Evolutionary conservation across 2,113 vertebrate genomes (phyloP), one percentile per base, ranked within the genome.

Genomic region (Indicator indicator): DNA sequence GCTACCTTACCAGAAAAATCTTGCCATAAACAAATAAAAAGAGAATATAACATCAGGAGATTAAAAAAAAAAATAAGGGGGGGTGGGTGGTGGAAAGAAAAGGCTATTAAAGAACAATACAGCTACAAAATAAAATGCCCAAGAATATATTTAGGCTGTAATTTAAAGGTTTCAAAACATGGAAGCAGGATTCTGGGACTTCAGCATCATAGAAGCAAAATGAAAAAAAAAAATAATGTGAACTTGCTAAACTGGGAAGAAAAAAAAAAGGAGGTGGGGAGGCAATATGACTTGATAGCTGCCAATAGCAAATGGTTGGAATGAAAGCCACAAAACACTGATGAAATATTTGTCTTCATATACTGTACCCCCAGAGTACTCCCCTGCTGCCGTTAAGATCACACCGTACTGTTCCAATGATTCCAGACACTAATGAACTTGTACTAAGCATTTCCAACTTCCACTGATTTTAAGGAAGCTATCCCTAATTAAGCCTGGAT

Each of bases 141-240:
- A 80, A 67, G 26, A 81, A 77, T 70, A 50, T 69, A 71, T 48
- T 88, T 85, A 69, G 82, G 17, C 68, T 93, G 54, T 11, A 89
- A 58, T 81, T 84, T 74, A 92, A 86, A 83, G 16, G 12, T 28
- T 48, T 92, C 38, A 68, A 64, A 82, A 21, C 32, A 77, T 63
- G n/a, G 71, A 16, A 26, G 21, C 46, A 81, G 52, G 24, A 77
- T 81, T 83, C 42, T 77, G 42, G 68, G 80, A 60, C 6, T 68
- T 44, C 11, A n/a, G 36, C 5, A n/a, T n/a, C 4, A 0, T 7
- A 89, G 20, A 2, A 86, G 21, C 21, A 90, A 38, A 36, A 82
- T 58, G 8, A 23, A 65, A 67, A 80, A 36, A 72, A 59, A 76
- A 36, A 48, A 42, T 1, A 38, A 5, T 71, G 26, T 74, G 33